phyloP scores from a whole-genome alignment of 1,140 invertebrate species.

The Zophobas morio region DNA sequence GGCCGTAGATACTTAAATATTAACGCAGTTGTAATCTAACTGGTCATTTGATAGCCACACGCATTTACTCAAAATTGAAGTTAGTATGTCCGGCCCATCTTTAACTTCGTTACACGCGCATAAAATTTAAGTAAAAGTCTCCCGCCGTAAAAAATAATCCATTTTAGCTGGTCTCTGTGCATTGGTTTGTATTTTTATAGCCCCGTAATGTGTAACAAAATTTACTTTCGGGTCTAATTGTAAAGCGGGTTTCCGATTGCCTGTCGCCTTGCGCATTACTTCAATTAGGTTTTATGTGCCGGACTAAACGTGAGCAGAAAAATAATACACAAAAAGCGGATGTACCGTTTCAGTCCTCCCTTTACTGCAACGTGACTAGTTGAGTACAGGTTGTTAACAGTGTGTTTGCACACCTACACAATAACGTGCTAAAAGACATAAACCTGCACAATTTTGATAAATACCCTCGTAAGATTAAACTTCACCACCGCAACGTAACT shows the following conservation, averaged over 20 bases:
- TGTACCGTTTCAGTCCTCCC: constrained; percentile 2
- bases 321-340: constrained; percentile 39
- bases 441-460: constrained; percentile 2
- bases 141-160: neutral
- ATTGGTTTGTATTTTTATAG: constrained; percentile 18
- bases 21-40: too few species aligned
- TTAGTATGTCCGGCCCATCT: too few species aligned
- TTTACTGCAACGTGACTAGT: constrained; percentile 13
- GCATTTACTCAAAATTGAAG: too few species aligned
- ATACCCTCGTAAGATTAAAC: neutral
- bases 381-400: neutral
- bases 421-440: neutral
- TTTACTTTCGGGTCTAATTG: constrained; percentile 42
- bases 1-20: too few species aligned
- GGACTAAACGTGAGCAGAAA: constrained; percentile 45
- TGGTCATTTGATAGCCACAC: too few species aligned
- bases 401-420: neutral
- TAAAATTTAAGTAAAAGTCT: neutral
- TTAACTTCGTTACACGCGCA: neutral
- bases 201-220: constrained; percentile 26
- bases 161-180: neutral
- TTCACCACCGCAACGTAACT: neutral
- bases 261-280: constrained; percentile 47
- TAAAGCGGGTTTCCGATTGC: constrained; percentile 44
- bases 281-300: constrained; percentile 47